phyloP scores from a whole-genome alignment of 2,888 invertebrate genomes.

The Dicyrtomina minuta region DNA sequence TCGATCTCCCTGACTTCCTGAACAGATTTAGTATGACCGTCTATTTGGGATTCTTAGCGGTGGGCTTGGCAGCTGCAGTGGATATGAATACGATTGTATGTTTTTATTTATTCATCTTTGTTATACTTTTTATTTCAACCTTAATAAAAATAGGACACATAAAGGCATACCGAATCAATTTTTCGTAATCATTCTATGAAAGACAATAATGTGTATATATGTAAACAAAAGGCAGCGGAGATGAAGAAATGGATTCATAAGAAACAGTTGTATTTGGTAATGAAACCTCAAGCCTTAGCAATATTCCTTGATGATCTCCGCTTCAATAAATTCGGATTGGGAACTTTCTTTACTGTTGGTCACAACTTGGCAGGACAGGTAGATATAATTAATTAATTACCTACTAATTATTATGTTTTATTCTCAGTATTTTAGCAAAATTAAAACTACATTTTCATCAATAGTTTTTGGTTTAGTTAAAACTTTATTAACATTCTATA shows the following conservation, averaged over 20 bases:
- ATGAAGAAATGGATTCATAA: constrained; percentile 5
- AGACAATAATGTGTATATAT: background rate
- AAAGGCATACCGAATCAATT: no score
- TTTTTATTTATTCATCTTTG: background rate
- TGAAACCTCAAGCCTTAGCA: background rate
- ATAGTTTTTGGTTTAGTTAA: background rate
- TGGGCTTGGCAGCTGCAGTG: constrained; percentile 3
- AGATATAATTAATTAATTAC: background rate
- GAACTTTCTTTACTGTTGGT: constrained; percentile 6
- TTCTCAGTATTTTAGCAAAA: no score
- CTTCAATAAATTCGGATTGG: constrained; percentile 5
- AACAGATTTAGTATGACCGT: constrained; percentile 13
- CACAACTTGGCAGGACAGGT: constrained; percentile 13
- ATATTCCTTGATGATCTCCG: constrained; percentile 5
- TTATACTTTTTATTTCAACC: no score
- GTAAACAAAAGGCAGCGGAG: constrained; percentile 13
- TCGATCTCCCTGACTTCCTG: constrained; percentile 4
- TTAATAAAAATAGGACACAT: no score
- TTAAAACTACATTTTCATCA: no score
- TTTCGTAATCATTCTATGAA: background rate
- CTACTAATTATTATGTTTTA: no score
- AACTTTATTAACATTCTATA: background rate
- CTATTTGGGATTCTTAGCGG: constrained; percentile 5
- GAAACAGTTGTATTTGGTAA: background rate
- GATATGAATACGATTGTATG: constrained; percentile 9